These are phyloP conservation scores for Plutella xylostella DNA, from an alignment of 2,888 invertebrate species.

Conservation along the genomic window DNA sequence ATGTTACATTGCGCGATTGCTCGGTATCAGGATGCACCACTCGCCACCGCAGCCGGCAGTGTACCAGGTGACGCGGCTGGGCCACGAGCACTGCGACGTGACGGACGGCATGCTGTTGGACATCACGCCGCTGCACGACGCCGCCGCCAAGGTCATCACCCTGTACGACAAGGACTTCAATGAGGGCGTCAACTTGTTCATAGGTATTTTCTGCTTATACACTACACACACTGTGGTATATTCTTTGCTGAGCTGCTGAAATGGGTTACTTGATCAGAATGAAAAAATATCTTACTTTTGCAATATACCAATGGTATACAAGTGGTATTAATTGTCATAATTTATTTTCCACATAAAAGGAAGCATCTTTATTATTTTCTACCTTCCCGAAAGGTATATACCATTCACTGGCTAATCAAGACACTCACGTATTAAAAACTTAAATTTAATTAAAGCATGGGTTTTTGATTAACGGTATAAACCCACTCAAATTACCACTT, in stretches of 20 bases:
- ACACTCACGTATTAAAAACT: too few species aligned
- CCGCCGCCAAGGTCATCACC: constrained; percentile 74
- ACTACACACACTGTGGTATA: too few species aligned
- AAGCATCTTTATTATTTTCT: too few species aligned
- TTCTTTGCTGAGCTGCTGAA: neutral
- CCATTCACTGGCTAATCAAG: too few species aligned
- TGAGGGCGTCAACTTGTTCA: constrained; percentile 78
- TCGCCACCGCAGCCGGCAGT: constrained; percentile 71
- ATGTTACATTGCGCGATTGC: neutral
- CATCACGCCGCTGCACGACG: constrained; percentile 76
- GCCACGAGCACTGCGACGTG: constrained; percentile 78
- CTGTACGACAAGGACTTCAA: constrained; percentile 80
- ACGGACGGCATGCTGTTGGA: constrained; percentile 77
- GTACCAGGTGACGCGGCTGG: constrained; percentile 77
- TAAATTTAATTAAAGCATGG: neutral
- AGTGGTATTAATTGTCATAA: too few species aligned
- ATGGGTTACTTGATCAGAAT: neutral
- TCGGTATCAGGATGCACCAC: constrained; percentile 50
- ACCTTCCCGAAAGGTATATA: too few species aligned
- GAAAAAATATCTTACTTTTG: too few species aligned
- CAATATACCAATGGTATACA: too few species aligned
- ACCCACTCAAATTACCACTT: constrained; percentile 2
- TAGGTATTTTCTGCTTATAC: too few species aligned
- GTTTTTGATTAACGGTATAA: neutral
- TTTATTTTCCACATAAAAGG: too few species aligned